phyloP scores from a whole-genome alignment of 1,140 invertebrate species.

The Propsilocerus akamusi region DNA sequence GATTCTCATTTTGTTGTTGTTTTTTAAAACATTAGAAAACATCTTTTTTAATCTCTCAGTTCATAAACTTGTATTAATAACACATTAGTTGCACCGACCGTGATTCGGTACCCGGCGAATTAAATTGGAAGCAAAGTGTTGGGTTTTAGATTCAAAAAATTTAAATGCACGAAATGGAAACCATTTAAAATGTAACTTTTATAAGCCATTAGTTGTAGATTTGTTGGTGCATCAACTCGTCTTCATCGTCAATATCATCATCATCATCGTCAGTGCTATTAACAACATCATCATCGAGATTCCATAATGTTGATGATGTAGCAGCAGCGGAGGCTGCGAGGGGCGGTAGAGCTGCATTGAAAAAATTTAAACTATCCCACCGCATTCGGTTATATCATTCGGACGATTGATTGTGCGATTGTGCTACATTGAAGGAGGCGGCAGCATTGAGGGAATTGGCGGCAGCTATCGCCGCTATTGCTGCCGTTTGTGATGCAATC shows the following conservation, averaged over 20 bases:
- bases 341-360: background rate
- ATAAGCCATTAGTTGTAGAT: no score
- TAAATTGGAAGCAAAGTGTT: no score
- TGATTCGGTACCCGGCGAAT: no score
- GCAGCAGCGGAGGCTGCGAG: background rate
- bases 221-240: background rate
- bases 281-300: background rate
- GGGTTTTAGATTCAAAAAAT: no score
- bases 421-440: slow-evolving; percentile 13
- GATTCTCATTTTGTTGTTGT: no score
- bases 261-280: no score
- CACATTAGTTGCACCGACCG: no score
- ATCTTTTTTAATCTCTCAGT: no score
- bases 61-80: no score
- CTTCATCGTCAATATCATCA: background rate
- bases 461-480: slow-evolving; percentile 27
- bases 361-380: background rate
- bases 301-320: background rate
- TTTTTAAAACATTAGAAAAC: no score
- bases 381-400: slow-evolving; percentile 19
- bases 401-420: slow-evolving; percentile 17
- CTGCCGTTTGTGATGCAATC: slow-evolving; percentile 30
- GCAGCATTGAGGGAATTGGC: slow-evolving; percentile 19
- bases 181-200: no score
- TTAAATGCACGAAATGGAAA: no score